These are phyloP conservation scores for Drosophila diplacantha DNA, from an alignment of 2,888 invertebrate species.

Conservation along the genomic window DNA sequence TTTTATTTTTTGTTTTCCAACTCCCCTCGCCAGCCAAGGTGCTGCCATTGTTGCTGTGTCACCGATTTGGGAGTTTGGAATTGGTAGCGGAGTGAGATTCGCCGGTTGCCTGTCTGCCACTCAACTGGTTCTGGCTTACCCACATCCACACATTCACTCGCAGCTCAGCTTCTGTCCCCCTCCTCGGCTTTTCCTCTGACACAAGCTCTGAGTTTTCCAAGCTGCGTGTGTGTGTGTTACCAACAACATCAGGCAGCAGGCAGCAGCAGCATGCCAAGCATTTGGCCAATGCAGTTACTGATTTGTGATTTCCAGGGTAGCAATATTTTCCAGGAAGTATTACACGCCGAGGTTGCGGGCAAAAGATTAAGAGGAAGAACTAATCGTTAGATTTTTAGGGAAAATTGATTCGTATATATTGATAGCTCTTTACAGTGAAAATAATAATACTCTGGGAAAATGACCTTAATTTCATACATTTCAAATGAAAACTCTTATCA, in stretches of 20 bases:
- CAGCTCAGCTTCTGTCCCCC: slow-evolving; percentile 3
- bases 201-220: slow-evolving; percentile 33
- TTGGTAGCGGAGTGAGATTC: slow-evolving; percentile 33
- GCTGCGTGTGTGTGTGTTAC: slow-evolving; percentile 33
- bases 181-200: slow-evolving; percentile 1
- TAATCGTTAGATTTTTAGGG: neutral
- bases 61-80: slow-evolving; percentile 34
- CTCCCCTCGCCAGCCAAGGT: slow-evolving; percentile 1
- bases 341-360: neutral
- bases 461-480: neutral
- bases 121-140: slow-evolving; percentile 64
- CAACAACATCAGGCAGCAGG: slow-evolving; percentile 6
- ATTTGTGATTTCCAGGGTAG: slow-evolving; percentile 44
- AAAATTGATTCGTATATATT: neutral
- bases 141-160: slow-evolving; percentile 27
- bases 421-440: neutral
- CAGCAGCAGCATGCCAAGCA: slow-evolving; percentile 39
- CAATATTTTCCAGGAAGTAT: neutral
- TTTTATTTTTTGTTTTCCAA: slow-evolving; percentile 1
- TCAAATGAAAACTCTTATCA: neutral
- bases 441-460: neutral
- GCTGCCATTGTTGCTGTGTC: slow-evolving; percentile 31
- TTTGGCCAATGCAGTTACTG: slow-evolving; percentile 47
- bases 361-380: neutral
- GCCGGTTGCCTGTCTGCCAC: slow-evolving; percentile 38